phyloP scores from a whole-genome alignment of 2,888 invertebrate genomes.

The Drosophila formosana region DNA sequence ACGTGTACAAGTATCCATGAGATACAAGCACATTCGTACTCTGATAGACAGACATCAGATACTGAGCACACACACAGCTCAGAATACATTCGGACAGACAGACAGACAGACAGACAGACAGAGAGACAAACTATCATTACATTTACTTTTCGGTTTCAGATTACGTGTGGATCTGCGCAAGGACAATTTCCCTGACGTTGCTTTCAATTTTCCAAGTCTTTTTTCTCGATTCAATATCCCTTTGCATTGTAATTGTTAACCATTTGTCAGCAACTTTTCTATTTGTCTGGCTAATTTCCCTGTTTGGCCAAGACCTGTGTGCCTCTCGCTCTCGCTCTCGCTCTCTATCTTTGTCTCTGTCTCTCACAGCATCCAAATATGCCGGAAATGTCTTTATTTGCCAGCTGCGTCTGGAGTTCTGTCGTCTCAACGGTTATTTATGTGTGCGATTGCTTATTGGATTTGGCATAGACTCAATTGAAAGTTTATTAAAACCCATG shows the following conservation, averaged over 20 bases:
- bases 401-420: slow-evolving; percentile 38
- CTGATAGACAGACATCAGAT: slow-evolving; percentile 28
- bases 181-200: slow-evolving; percentile 45
- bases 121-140: slow-evolving; percentile 51
- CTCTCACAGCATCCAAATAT: slow-evolving; percentile 43
- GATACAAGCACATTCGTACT: slow-evolving; percentile 19
- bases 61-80: slow-evolving; percentile 23
- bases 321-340: background rate
- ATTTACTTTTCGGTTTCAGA: slow-evolving; percentile 50
- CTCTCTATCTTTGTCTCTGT: background rate
- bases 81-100: background rate
- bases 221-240: slow-evolving; percentile 33
- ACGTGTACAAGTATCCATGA: slow-evolving; percentile 15
- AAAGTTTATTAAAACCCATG: slow-evolving; percentile 59
- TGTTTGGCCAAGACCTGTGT: slow-evolving; percentile 14
- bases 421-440: slow-evolving; percentile 52
- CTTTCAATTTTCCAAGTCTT: slow-evolving; percentile 39
- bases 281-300: slow-evolving; percentile 66
- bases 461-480: slow-evolving; percentile 56
- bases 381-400: slow-evolving; percentile 78
- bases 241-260: slow-evolving; percentile 75
- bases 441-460: slow-evolving; percentile 64
- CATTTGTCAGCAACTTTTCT: slow-evolving; percentile 78
- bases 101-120: slow-evolving; percentile 4
- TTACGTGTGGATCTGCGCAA: slow-evolving; percentile 41